Percentiles rank a stretch among this genome's conserved stretches.
phyloP scores from a whole-genome alignment of 2,113 vertebrate species.

The Microcebus murinus region DNA sequence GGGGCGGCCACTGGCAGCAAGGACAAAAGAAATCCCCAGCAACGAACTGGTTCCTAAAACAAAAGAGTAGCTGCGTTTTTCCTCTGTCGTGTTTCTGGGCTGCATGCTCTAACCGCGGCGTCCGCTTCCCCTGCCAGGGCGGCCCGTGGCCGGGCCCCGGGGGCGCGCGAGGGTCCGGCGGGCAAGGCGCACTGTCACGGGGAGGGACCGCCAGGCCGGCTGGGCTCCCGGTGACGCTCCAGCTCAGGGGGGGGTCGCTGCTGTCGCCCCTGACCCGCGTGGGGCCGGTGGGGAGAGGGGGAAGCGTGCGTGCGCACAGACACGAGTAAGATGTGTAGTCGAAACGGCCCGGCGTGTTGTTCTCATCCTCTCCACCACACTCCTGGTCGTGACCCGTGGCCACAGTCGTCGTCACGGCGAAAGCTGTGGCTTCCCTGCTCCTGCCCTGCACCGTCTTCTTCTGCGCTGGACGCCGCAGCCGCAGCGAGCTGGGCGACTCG shows the following conservation, averaged over 20 bases:
- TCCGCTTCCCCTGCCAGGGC: neutral
- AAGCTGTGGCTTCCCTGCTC: neutral
- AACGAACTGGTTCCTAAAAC: neutral
- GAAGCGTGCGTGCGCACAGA: accelerated
- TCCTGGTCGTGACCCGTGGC: neutral
- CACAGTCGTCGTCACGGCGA: neutral
- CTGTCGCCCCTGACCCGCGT: neutral
- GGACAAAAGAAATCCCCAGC: neutral
- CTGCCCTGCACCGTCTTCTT: neutral
- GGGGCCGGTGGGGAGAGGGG: neutral
- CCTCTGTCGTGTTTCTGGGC: neutral
- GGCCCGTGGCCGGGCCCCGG: too few relatives aligned
- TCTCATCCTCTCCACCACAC: neutral
- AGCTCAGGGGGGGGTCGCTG: neutral
- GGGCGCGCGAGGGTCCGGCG: neutral
- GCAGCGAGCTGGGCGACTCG: neutral
- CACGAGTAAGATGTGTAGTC: neutral
- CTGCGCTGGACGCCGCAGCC: neutral
- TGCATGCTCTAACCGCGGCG: neutral
- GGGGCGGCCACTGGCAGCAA: neutral
- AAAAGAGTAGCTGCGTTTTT: neutral
- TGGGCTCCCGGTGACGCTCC: neutral
- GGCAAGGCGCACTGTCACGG: neutral
- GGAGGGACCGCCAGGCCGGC: neutral
- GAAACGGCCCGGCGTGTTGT: neutral